Evolutionary conservation across 2,797 vertebrate genomes (phyloP).

Genomic region (Lutjanus argentimaculatus): DNA sequence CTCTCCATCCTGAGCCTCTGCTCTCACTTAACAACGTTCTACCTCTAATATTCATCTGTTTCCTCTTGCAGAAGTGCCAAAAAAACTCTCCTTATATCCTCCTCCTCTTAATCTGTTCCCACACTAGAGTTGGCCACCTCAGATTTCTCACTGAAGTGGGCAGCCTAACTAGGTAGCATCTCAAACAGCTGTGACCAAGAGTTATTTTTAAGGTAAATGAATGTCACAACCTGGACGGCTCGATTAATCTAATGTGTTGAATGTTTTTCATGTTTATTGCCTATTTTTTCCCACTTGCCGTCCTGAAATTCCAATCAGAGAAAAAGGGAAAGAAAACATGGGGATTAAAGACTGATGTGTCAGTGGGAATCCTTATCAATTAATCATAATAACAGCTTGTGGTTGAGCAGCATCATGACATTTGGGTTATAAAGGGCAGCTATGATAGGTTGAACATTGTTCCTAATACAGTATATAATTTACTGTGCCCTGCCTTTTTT

Average conservation of each 20-base stretch:
- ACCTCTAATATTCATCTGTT: slow-evolving; percentile 5
- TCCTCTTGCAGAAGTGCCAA: slow-evolving; percentile 15
- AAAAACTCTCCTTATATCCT: slow-evolving; percentile 13
- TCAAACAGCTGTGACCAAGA: slow-evolving; percentile 8
- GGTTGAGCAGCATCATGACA: slow-evolving; percentile 75
- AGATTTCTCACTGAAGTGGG: background rate
- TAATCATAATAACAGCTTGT: slow-evolving; percentile 78
- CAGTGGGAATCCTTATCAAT: slow-evolving; percentile 71
- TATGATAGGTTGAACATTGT: slow-evolving; percentile 29
- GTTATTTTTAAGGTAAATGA: background rate
- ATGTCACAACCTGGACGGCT: background rate
- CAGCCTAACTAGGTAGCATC: slow-evolving; percentile 1
- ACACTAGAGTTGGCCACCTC: background rate
- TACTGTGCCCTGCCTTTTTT: slow-evolving; percentile 7
- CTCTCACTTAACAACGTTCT: background rate
- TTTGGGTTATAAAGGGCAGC: slow-evolving; percentile 71
- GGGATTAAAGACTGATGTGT: slow-evolving; percentile 28
- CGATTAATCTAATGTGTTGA: background rate
- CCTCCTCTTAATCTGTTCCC: slow-evolving; percentile 24
- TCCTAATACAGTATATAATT: background rate
- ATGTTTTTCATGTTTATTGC: background rate
- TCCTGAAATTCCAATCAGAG: slow-evolving; percentile 4
- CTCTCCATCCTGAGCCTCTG: slow-evolving; percentile 18
- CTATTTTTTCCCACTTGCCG: background rate
- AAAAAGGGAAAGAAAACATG: slow-evolving; percentile 2